Percentiles rank a stretch among this genome's conserved stretches.
phyloP scores from a whole-genome alignment of 2,888 invertebrate species.

The Tryphoninae sp. region DNA sequence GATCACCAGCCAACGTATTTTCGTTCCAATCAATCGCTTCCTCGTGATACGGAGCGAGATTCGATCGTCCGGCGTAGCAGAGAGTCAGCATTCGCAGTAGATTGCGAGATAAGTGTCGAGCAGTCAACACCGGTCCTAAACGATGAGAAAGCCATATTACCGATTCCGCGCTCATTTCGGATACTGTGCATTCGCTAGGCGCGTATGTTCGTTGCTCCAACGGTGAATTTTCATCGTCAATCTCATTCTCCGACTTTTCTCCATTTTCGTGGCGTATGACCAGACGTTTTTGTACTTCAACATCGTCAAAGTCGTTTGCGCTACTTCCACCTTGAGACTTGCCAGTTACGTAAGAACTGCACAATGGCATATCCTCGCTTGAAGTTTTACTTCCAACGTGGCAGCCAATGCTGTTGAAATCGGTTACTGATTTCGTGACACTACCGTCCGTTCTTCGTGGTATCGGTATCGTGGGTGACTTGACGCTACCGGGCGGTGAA shows the following conservation, averaged over 20 bases:
- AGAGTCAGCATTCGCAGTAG: slow-evolving; percentile 95
- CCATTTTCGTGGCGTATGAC: slow-evolving; percentile 45
- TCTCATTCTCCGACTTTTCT: slow-evolving; percentile 46
- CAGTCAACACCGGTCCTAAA: slow-evolving; percentile 96
- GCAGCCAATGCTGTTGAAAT: slow-evolving; percentile 84
- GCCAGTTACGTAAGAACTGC: slow-evolving; percentile 61
- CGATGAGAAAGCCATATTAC: slow-evolving; percentile 96
- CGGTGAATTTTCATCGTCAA: slow-evolving; percentile 48
- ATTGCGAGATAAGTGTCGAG: slow-evolving; percentile 94
- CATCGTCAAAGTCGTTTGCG: slow-evolving; percentile 39
- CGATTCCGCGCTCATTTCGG: slow-evolving; percentile 94
- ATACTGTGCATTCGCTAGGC: slow-evolving; percentile 84
- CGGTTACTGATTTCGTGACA: slow-evolving; percentile 82
- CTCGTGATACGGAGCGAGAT: slow-evolving; percentile 82
- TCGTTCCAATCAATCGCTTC: slow-evolving; percentile 83
- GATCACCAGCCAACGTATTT: slow-evolving; percentile 89
- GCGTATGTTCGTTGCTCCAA: slow-evolving; percentile 66
- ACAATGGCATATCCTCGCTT: slow-evolving; percentile 75
- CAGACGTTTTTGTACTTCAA: slow-evolving; percentile 37
- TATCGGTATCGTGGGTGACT: slow-evolving; percentile 89
- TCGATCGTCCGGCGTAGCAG: slow-evolving; percentile 94
- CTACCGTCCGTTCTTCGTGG: slow-evolving; percentile 82
- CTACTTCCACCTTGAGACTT: slow-evolving; percentile 27
- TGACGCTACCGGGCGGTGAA: slow-evolving; percentile 77
- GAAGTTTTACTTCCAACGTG: slow-evolving; percentile 85